These are phyloP conservation scores for Tanypteryx hageni DNA, from an alignment of 2,888 invertebrate genomes.

Conservation along the genomic window DNA sequence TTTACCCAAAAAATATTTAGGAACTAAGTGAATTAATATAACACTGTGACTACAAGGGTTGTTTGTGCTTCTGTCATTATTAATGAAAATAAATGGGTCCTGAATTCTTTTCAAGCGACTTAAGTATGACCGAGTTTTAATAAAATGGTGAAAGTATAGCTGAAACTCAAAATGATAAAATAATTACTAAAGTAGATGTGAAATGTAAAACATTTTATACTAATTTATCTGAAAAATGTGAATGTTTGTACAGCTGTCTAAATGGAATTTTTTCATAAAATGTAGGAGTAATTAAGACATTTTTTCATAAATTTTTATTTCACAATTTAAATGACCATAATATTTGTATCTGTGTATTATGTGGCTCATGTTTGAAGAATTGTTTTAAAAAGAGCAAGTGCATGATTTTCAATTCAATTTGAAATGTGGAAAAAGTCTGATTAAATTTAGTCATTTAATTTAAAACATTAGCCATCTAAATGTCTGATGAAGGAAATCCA, in stretches of 20 bases:
- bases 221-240: conserved; percentile 46
- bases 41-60: background rate
- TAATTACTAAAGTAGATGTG: conserved; percentile 55
- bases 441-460: conserved; percentile 53
- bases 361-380: conserved; percentile 37
- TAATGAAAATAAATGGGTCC: conserved; percentile 8
- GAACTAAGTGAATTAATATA: conserved; percentile 16
- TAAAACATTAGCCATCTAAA: conserved; percentile 41
- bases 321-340: conserved; percentile 23
- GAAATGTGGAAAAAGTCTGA: conserved; percentile 59
- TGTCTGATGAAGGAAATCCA: conserved; percentile 20
- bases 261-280: conserved; percentile 50
- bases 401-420: conserved; percentile 25
- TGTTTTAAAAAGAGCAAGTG: background rate
- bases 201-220: conserved; percentile 49
- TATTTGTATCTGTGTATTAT: conserved; percentile 39
- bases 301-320: conserved; percentile 18
- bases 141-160: conserved; percentile 41
- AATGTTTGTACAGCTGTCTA: conserved; percentile 62
- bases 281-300: conserved; percentile 8
- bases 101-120: conserved; percentile 14
- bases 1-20: conserved; percentile 26
- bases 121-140: conserved; percentile 23
- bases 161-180: conserved; percentile 33
- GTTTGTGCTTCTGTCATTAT: background rate